Base-by-base conservation (phyloP, 2,888 invertebrate genomes). In the Drosophila longiperda region DNA sequence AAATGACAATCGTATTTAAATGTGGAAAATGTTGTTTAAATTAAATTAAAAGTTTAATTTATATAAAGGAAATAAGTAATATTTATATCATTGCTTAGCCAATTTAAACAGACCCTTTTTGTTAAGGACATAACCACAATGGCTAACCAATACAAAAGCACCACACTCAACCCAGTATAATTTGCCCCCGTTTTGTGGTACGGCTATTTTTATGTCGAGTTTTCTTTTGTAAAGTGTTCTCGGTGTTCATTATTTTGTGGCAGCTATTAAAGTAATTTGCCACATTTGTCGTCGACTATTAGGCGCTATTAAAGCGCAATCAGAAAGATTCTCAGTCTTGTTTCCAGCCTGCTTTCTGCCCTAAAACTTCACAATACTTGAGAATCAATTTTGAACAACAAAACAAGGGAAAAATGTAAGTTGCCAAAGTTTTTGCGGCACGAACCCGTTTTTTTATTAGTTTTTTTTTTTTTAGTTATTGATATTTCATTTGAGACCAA, bases 261-360 rank as follows among this genome's bases (percentile, higher is more conserved):
- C 75, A 73, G 54, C 87, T 74, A 83, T 87, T 87, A 79, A 84
- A 84, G 83, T 87, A 87, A 89, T 89, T 88, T 89, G 87, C 84
- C 87, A 82, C 87, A 87, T 87, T 87, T 84, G 89, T 89, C 83
- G 88, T 79, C 82, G 81, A 74, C 83, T 83, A 87, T 87, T 87
- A 87, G 81, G 81, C 67, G 78, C 87, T 83, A 87, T 87, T 89
- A 87, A 89, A 87, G 84, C 69, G 84, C 84, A 82, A 87, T 87
- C 89, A 89, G 80, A 70, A 64, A 42, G 66, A 59, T 73, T 79
- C 52, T 34, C 40, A 40, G 45, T 23, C 45, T 23, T 15, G 45
- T 45, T 45, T 45, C 23, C 58, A 64, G 57, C 60, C 66, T 75
- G 64, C 45, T 23, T 23, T 45, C 23, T 38, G 54, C 57, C 49